These are phyloP conservation scores for Hypothenemus hampei DNA, from an alignment of 1,140 invertebrate genomes.

Conservation along the genomic window DNA sequence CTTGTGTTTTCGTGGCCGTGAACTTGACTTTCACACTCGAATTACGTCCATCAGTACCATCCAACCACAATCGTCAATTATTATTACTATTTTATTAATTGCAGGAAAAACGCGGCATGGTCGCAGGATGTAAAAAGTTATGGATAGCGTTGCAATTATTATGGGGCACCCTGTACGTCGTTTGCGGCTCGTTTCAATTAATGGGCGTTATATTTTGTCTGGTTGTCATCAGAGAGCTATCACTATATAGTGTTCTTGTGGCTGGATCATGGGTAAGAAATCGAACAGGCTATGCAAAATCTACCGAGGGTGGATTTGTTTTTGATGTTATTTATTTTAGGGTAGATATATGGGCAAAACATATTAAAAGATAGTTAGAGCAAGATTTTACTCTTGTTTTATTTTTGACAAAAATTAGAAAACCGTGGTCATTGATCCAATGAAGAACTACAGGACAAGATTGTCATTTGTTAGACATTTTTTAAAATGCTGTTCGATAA, in stretches of 20 bases:
- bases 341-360: not conserved
- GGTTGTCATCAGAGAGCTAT: conserved; percentile 46
- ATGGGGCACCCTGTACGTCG: conserved; percentile 47
- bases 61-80: too few relatives aligned
- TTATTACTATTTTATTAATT: too few relatives aligned
- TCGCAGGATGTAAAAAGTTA: conserved; percentile 40
- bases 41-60: too few relatives aligned
- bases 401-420: not conserved
- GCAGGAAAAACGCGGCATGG: too few relatives aligned
- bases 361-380: not conserved
- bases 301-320: not conserved
- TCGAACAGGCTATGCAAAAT: not conserved
- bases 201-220: conserved; percentile 50
- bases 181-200: conserved; percentile 47
- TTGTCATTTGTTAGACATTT: not conserved
- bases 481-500: too few relatives aligned
- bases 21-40: too few relatives aligned
- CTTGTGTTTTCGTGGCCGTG: too few relatives aligned
- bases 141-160: conserved; percentile 47
- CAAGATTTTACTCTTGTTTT: not conserved
- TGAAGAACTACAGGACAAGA: not conserved
- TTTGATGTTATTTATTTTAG: not conserved
- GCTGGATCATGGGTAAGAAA: conserved; percentile 48
- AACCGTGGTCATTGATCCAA: not conserved
- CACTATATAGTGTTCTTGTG: conserved; percentile 47